Evolutionary conservation across 2,797 vertebrate species (phyloP), one percentile per base, ranked within the genome.

Genomic region (Meriones psammophilus): DNA sequence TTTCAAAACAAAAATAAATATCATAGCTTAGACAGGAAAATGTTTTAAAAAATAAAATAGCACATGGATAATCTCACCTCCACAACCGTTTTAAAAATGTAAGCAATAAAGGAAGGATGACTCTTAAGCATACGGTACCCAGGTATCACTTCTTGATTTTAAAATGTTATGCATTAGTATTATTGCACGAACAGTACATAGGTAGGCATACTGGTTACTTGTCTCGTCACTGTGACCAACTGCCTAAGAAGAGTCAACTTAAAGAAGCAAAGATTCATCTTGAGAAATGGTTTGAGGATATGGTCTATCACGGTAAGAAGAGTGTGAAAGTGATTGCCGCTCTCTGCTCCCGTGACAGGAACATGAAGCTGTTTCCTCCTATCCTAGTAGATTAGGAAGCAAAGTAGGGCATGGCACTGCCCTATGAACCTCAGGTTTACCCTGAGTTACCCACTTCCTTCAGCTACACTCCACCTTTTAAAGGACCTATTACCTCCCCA

Each of bases 71-170:
- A 36, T 86, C 5, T 58, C 26, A 6, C 0, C 68, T 4, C 10
- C 20, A 17, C 14, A 89, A 88, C 39, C 0, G 1, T 68, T 22
- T 90, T 74, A 20, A 22, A 90, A 33, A 77, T 26, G 30, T 26
- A 74, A 36, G 8, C 14, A 77, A 62, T 54, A 33, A 58, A 92
- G 86, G 14, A 3, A 42, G 0, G 33, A 73, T 68, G 2, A 95
- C 28, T 4, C 88, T 86, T 36, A 60, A 88, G 62, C 50, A 30
- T 24, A 71, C 5, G 39, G 0, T 68, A 18, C 33, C 39, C 26
- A 88, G 84, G 24, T 78, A 89, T 89, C 42, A 78, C 58, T 85
- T 92, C 56, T 88, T 69, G 33, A 4, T 93, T 96, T 93, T 74
- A 24, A 94, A 93, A 89, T 69, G 68, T 0, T 24, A 39, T 39